phyloP scores from a whole-genome alignment of 2,113 vertebrate species.

The Ahaetulla prasina region DNA sequence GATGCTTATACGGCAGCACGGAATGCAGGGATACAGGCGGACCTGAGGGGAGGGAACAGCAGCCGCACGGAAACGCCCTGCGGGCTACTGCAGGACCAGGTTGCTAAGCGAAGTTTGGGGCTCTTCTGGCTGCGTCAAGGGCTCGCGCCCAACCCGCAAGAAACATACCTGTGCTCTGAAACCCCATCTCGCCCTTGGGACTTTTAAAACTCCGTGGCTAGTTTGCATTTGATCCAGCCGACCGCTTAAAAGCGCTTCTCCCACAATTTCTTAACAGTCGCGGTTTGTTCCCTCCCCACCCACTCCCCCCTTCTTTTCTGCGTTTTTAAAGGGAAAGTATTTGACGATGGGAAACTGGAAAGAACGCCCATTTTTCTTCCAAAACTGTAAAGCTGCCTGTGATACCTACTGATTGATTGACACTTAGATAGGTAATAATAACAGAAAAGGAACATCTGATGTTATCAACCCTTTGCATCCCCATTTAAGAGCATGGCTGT shows the following conservation, averaged over 20 bases:
- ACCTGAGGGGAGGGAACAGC: conserved; percentile 16
- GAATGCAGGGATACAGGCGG: conserved; percentile 64
- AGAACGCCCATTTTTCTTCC: background rate
- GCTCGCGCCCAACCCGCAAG: background rate
- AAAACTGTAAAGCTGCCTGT: background rate
- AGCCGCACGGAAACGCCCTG: background rate
- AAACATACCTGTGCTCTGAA: background rate
- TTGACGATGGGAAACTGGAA: background rate
- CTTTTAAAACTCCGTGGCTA: background rate
- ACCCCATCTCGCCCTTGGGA: background rate
- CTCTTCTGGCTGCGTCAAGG: background rate
- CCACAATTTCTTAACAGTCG: background rate
- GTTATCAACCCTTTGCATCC: background rate
- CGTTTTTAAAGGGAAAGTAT: background rate
- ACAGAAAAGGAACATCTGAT: background rate
- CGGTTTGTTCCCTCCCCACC: background rate
- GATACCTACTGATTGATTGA: background rate
- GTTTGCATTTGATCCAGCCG: background rate
- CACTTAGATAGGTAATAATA: background rate
- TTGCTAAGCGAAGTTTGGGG: background rate
- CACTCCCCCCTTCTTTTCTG: background rate
- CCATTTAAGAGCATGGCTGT: background rate
- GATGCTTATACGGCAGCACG: conserved; percentile 27
- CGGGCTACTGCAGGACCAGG: background rate
- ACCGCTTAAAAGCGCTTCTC: background rate